A percentile compares a stretch with the other conserved stretches of the same genome.
These are phyloP conservation scores for Pristionchus mayeri DNA, from an alignment of 2,888 invertebrate genomes.

Conservation along the genomic window DNA sequence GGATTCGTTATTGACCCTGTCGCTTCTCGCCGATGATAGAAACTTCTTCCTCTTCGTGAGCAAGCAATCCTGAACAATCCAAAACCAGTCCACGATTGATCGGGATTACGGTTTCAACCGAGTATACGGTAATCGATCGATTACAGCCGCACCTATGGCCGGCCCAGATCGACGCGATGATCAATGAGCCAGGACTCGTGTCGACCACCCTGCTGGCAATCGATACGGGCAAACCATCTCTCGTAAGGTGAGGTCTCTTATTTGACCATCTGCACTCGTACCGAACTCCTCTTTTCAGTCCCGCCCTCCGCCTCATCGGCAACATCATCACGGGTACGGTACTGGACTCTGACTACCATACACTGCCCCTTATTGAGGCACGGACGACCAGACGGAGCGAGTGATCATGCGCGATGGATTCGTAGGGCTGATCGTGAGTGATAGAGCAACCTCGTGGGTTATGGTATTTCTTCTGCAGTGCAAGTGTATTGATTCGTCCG, in stretches of 20 bases:
- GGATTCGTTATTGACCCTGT: conserved; percentile 39
- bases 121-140: background rate
- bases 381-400: conserved; percentile 42
- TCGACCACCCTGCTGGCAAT: background rate
- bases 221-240: background rate
- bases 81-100: background rate
- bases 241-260: background rate
- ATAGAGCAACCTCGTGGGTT: background rate
- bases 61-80: no score
- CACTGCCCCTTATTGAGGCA: background rate
- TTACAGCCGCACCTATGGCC: conserved; percentile 28
- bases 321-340: conserved; percentile 43
- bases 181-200: conserved; percentile 7
- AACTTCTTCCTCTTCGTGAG: conserved; percentile 44
- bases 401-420: conserved; percentile 24
- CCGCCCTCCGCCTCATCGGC: conserved; percentile 47
- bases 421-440: conserved; percentile 32
- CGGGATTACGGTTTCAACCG: background rate
- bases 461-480: background rate
- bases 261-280: background rate
- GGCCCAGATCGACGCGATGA: conserved; percentile 34
- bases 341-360: background rate
- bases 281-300: conserved; percentile 24
- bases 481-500: background rate
- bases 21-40: conserved; percentile 40